Conservation (phyloP, 2,113 vertebrate species). For the Dasypus novemcinctus region DNA sequence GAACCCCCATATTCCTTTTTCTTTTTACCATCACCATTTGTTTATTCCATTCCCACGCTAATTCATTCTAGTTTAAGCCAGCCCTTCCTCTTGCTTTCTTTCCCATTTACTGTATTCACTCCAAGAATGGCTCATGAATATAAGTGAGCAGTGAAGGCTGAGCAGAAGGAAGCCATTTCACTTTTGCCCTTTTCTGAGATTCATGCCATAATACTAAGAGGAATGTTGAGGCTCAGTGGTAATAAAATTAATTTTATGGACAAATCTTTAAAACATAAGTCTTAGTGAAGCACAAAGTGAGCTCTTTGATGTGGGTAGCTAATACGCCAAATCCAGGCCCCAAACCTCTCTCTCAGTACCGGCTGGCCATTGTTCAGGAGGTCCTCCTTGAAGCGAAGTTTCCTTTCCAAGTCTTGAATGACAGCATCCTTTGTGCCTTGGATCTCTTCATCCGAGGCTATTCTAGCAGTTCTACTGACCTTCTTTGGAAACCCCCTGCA, state of each 20-base stretch:
- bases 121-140: neutral
- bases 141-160: neutral
- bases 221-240: neutral
- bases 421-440: slow-evolving; percentile 98
- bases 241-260: neutral
- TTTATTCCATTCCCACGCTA: neutral
- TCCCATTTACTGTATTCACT: neutral
- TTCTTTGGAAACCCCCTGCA: slow-evolving; percentile 93
- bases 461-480: slow-evolving; percentile 87
- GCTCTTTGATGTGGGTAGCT: neutral
- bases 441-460: slow-evolving; percentile 95
- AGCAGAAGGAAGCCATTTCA: neutral
- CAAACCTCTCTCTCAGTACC: slow-evolving; percentile 72
- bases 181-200: neutral
- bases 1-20: neutral
- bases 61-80: neutral
- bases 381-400: slow-evolving; percentile 98
- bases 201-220: neutral
- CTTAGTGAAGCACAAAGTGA: neutral
- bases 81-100: neutral
- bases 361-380: slow-evolving; percentile 95
- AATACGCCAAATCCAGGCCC: fast-evolving
- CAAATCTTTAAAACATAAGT: neutral
- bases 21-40: neutral
- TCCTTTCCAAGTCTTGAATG: slow-evolving; percentile 98